Evolutionary conservation across 2,113 vertebrate genomes (phyloP).

Genomic region (Jaculus jaculus): DNA sequence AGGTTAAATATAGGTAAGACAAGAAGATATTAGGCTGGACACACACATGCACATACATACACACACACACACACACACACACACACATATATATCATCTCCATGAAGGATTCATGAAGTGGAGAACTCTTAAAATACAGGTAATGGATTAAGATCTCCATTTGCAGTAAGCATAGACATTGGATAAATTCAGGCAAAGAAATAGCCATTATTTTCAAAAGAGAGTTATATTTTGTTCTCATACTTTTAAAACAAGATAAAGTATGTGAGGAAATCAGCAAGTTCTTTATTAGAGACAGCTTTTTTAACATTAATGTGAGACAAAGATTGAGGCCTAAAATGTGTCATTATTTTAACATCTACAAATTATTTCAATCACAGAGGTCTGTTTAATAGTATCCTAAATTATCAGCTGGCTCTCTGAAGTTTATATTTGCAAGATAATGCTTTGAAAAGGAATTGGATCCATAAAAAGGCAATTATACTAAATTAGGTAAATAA

Average conservation of each 20-base stretch:
- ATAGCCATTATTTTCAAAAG: background rate
- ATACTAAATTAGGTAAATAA: background rate
- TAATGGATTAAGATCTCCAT: background rate
- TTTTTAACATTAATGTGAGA: background rate
- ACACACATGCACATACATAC: background rate
- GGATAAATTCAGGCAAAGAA: background rate
- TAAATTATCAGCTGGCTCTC: constrained; percentile 24
- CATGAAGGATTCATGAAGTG: background rate
- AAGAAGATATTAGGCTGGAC: background rate
- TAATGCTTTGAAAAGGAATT: background rate
- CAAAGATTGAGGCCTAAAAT: background rate
- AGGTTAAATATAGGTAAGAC: too few relatives aligned
- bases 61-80: too few relatives aligned
- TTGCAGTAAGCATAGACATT: background rate
- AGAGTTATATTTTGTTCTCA: background rate
- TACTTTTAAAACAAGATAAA: background rate
- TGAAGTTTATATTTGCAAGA: background rate
- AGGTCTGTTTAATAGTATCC: constrained; percentile 7
- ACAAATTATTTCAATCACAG: constrained; percentile 50
- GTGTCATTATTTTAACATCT: background rate
- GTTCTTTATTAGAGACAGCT: constrained; percentile 12
- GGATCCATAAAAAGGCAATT: background rate
- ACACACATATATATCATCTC: background rate
- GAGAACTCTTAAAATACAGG: background rate
- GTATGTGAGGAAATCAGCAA: background rate